Conservation (phyloP, 1,140 invertebrate genomes). For the Bombus balteatus region DNA sequence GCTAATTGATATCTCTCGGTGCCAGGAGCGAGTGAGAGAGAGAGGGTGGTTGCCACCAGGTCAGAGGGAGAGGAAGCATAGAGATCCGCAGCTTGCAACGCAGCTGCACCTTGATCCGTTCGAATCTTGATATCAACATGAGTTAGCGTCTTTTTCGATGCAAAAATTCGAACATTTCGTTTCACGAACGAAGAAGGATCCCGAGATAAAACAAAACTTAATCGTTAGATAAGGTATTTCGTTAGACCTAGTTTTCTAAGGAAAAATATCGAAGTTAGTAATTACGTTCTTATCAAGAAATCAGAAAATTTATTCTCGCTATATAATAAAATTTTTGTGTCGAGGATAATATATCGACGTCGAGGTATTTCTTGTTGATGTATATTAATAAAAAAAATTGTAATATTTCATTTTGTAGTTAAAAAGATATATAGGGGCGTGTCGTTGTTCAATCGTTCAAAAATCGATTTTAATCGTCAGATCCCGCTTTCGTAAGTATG, state of each 20-base stretch:
- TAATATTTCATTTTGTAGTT: background rate
- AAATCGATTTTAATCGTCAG: constrained; percentile 17
- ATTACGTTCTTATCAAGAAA: too few species aligned
- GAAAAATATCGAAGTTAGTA: too few species aligned
- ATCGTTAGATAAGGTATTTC: too few species aligned
- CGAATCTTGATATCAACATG: constrained; percentile 47
- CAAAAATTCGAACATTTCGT: constrained; percentile 20
- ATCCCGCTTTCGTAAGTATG: background rate
- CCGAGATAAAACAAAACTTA: too few species aligned
- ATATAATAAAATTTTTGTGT: too few species aligned
- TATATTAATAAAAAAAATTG: too few species aligned
- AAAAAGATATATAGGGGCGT: background rate
- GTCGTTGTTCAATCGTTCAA: too few species aligned
- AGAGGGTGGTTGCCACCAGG: background rate
- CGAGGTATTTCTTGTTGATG: too few species aligned
- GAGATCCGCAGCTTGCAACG: constrained; percentile 57
- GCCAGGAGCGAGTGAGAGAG: constrained; percentile 59
- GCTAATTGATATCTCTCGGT: constrained; percentile 76
- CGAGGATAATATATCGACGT: too few species aligned
- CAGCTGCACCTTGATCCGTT: constrained; percentile 41
- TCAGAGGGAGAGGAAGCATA: background rate
- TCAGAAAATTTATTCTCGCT: too few species aligned
- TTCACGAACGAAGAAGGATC: too few species aligned
- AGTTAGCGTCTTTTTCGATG: constrained; percentile 21
- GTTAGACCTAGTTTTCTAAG: too few species aligned